These are phyloP conservation scores for Acrobasis suavella DNA, from an alignment of 2,888 invertebrate species.

Conservation along the genomic window DNA sequence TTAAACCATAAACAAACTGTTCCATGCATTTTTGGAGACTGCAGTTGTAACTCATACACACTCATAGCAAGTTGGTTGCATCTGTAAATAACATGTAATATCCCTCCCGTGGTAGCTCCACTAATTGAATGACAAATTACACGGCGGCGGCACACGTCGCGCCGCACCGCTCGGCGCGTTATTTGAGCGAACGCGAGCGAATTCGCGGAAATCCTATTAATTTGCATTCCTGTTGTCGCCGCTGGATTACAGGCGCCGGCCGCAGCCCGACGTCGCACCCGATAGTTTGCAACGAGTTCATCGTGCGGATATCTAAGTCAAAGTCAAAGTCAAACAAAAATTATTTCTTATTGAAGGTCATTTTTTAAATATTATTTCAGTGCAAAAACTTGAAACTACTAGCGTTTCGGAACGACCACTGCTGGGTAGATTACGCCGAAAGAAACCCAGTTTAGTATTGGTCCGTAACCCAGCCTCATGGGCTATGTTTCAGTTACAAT, in stretches of 20 bases:
- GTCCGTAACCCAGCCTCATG: no score
- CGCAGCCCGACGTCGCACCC: slow-evolving; percentile 8
- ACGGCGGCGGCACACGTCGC: slow-evolving; percentile 12
- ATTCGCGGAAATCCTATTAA: slow-evolving; percentile 1
- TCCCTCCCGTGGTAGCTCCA: background rate
- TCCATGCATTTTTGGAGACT: no score
- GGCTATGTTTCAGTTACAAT: no score
- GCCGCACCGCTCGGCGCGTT: background rate
- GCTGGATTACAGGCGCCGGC: slow-evolving; percentile 9
- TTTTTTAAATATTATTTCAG: no score
- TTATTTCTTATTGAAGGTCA: no score
- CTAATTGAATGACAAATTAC: slow-evolving; percentile 20
- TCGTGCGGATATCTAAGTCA: background rate
- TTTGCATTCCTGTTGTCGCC: slow-evolving; percentile 16
- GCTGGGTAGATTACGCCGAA: no score
- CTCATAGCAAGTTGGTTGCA: background rate
- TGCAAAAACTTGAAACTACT: no score
- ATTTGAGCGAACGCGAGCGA: slow-evolving; percentile 14
- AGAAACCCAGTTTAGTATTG: no score
- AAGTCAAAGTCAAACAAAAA: no score
- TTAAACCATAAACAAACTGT: no score
- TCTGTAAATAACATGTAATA: background rate
- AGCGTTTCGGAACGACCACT: no score
- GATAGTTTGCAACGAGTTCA: slow-evolving; percentile 24
- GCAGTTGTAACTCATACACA: no score